Base-by-base conservation (phyloP, 2,888 invertebrate species). In the Oscheius onirici region DNA sequence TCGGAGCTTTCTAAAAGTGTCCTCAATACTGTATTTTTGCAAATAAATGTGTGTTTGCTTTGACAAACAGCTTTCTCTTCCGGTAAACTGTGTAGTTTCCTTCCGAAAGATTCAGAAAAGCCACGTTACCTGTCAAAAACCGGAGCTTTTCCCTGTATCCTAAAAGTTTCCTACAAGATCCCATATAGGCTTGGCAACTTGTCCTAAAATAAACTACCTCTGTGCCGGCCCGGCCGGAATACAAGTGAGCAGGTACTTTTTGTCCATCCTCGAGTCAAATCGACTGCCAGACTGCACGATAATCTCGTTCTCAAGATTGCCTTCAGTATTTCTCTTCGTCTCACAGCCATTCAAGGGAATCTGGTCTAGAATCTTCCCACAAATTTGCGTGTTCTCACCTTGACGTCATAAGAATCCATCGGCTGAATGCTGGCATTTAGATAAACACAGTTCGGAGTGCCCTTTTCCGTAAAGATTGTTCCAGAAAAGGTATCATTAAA, bases 361-460 rank as follows among this genome's bases (percentile, higher is more conserved):
- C 85, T 86, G 52, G 60, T 34, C 5, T 79, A 68, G 1, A 3
- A 24, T 60, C 43, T 43, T 26, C 17, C 3, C 20, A 10, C 54
- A 22, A 11, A 41, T 55, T 3, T 17, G 8, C 15, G 40, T 3
- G 28, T 34, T 20, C 15, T 8, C n/a, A 86, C 86, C 78, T 86
- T 86, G 20, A 86, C 73, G 17, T 84, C 79, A 75, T 86, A 86
- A 46, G 75, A 77, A 6, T 51, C 75, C 28, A 79, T 79, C 17
- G 83, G 76, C 44, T 85, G 82, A 49, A 86, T 76, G 15, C 82
- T 81, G 11, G 85, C 86, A 74, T 86, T 86, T 15, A 86, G 80
- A 73, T 86, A 87, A 63, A 86, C 82, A 75, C 86, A 86, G 72
- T 87, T 86, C 6, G 86, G 86, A 22, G 70, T 72, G 10, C 86